These are phyloP conservation scores for Lates calcarifer DNA, from an alignment of 2,113 vertebrate species.

Conservation along the genomic window DNA sequence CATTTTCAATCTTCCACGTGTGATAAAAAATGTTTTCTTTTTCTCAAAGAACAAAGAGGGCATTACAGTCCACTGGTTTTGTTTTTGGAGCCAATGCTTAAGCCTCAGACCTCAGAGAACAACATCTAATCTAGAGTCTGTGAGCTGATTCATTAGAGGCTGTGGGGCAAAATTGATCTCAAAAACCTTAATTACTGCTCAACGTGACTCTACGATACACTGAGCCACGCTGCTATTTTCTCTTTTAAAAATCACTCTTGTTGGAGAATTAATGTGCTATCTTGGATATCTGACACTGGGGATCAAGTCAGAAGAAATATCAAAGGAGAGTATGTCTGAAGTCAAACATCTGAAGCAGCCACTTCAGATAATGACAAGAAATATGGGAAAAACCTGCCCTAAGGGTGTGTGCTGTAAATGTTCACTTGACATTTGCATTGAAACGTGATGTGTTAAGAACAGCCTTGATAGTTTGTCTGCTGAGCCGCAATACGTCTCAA, in stretches of 20 bases:
- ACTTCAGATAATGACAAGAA: neutral
- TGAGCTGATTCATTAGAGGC: slow-evolving; percentile 13
- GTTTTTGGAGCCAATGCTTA: slow-evolving; percentile 24
- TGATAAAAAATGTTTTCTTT: slow-evolving; percentile 10
- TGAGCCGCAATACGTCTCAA: neutral
- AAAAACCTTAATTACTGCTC: slow-evolving; percentile 7
- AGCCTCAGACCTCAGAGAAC: neutral
- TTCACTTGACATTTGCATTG: slow-evolving; percentile 10
- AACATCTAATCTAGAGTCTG: neutral
- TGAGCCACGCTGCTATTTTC: neutral
- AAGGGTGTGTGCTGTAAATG: neutral
- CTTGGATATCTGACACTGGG: slow-evolving; percentile 6
- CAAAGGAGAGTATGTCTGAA: neutral
- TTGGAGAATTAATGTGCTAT: neutral
- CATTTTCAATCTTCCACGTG: slow-evolving; percentile 1
- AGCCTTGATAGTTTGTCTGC: neutral
- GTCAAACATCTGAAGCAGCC: slow-evolving; percentile 10
- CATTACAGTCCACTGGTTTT: slow-evolving; percentile 12
- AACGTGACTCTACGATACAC: neutral
- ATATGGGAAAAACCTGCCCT: neutral
- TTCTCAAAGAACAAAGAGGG: slow-evolving; percentile 19
- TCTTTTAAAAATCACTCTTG: neutral
- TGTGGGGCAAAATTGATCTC: neutral
- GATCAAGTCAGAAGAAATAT: neutral
- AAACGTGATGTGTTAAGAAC: neutral